phyloP scores from a whole-genome alignment of 2,113 vertebrate species.

The Tringa solitaria region DNA sequence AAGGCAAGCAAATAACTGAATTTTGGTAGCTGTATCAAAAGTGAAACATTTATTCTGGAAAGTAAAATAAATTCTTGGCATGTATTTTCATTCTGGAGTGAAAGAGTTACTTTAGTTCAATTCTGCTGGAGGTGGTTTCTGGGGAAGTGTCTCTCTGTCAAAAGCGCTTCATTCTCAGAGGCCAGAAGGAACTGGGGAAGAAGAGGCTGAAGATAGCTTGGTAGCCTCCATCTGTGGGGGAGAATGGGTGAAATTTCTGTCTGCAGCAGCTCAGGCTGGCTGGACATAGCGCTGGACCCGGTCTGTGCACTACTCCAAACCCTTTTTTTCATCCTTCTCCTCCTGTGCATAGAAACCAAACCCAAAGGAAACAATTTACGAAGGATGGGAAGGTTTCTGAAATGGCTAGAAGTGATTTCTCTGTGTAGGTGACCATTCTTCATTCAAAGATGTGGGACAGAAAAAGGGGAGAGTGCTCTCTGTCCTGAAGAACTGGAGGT shows the following conservation, averaged over 20 bases:
- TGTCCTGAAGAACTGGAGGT: background rate
- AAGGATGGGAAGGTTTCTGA: background rate
- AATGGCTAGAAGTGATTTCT: background rate
- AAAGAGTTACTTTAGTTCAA: background rate
- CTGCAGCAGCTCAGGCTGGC: background rate
- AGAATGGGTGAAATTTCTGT: background rate
- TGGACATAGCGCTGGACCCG: background rate
- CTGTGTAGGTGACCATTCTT: background rate
- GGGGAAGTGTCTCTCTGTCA: background rate
- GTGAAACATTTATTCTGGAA: background rate
- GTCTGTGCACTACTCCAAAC: background rate
- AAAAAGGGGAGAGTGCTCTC: background rate
- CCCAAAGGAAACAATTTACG: background rate
- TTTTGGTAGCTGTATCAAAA: background rate
- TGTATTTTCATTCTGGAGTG: background rate
- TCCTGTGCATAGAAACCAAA: background rate
- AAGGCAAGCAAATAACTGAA: background rate
- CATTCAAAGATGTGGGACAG: background rate
- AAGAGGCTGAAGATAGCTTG: background rate
- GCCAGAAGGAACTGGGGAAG: background rate
- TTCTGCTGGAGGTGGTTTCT: background rate
- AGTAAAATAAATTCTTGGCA: background rate
- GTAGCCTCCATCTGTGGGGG: background rate
- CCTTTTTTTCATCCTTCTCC: background rate
- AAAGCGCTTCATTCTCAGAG: background rate